Conservation (phyloP, 2,888 invertebrate species). For the Drosophila kanekoi region DNA sequence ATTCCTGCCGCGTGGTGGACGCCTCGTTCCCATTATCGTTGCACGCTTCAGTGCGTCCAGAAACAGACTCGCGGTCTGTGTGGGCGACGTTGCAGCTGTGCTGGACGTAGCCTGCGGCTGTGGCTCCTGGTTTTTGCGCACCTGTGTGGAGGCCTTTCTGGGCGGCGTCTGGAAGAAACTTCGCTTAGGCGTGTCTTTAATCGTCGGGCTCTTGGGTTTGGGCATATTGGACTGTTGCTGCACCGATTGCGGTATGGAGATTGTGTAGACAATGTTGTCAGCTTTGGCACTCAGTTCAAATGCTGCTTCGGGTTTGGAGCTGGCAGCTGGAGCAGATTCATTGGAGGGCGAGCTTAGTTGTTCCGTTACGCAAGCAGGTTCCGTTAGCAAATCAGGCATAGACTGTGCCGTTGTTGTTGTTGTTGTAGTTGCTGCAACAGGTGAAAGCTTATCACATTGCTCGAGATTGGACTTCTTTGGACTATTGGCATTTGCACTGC, state of each 20-base stretch:
- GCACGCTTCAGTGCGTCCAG: slow-evolving; percentile 16
- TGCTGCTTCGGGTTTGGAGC: neutral
- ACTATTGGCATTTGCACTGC: neutral
- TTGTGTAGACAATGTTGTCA: neutral
- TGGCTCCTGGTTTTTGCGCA: no score
- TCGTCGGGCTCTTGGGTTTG: neutral
- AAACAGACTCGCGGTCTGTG: slow-evolving; percentile 1
- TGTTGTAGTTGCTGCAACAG: neutral
- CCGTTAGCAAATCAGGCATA: neutral
- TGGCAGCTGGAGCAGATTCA: no score
- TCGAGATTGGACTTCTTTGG: neutral
- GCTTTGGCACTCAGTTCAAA: neutral
- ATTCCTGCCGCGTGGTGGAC: neutral
- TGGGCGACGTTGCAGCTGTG: no score
- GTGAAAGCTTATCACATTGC: neutral
- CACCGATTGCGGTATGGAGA: neutral
- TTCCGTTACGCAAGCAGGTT: neutral
- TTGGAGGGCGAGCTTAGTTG: neutral
- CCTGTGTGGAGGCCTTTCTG: slow-evolving; percentile 16
- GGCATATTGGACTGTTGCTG: neutral
- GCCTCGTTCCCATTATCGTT: neutral
- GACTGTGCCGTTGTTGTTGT: no score
- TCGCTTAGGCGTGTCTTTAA: slow-evolving; percentile 1
- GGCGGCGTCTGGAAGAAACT: slow-evolving; percentile 4
- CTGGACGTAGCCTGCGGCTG: neutral